Evolutionary conservation across 2,888 invertebrate genomes (phyloP).

Genomic region (Yponomeuta cagnagella): DNA sequence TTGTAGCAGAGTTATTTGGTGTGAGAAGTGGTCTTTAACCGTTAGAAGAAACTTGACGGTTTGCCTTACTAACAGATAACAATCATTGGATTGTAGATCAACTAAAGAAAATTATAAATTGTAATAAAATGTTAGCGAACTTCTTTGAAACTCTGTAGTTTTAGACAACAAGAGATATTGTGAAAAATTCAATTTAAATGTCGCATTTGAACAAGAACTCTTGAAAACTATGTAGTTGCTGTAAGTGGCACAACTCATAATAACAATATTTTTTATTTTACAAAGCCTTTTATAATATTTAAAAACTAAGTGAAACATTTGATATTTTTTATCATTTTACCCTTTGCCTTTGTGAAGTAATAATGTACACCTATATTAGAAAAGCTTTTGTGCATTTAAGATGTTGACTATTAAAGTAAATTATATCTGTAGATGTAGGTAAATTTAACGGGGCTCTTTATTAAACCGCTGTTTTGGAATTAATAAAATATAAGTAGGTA

Average conservation of each 20-base stretch:
- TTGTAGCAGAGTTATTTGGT: conserved; percentile 9
- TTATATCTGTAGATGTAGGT: conserved; percentile 7
- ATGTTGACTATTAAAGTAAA: conserved; percentile 70
- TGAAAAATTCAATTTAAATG: conserved; percentile 24
- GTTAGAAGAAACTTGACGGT: conserved; percentile 52
- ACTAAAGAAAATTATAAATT: neutral
- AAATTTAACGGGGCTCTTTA: conserved; percentile 7
- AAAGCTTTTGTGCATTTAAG: conserved; percentile 71
- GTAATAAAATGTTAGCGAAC: neutral
- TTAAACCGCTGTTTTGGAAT: neutral
- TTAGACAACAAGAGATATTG: neutral
- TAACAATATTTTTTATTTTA: conserved; percentile 36
- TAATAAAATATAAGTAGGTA: neutral
- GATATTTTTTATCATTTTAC: conserved; percentile 67
- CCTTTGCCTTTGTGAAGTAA: conserved; percentile 50
- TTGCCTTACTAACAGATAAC: conserved; percentile 62
- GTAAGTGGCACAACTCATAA: conserved; percentile 24
- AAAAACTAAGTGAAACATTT: conserved; percentile 28
- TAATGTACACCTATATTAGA: conserved; percentile 35
- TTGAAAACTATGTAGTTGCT: neutral
- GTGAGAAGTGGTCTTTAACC: conserved; percentile 15
- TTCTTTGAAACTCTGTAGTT: conserved; percentile 3
- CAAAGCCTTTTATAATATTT: conserved; percentile 35
- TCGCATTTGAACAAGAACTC: conserved; percentile 5
- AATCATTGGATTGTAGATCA: conserved; percentile 27